These are phyloP conservation scores for Eurosta solidaginis DNA, from an alignment of 1,140 invertebrate genomes.

Conservation along the genomic window DNA sequence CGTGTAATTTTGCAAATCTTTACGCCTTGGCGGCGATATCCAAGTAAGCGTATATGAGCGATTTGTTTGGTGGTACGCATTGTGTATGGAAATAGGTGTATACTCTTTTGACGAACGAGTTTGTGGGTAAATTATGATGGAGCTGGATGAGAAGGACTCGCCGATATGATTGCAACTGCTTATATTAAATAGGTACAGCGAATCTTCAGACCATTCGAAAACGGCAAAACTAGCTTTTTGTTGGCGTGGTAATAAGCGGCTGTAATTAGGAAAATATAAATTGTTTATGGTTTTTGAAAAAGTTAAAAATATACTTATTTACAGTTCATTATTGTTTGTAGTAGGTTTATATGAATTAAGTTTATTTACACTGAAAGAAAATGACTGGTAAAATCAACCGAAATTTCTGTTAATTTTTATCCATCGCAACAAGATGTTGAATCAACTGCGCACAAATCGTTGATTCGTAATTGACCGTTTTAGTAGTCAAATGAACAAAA, in stretches of 20 bases:
- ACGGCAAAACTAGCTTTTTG: slow-evolving; percentile 13
- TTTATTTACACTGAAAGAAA: too few species aligned
- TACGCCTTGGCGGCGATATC: slow-evolving; percentile 39
- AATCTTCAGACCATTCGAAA: slow-evolving; percentile 23
- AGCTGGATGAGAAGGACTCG: not conserved
- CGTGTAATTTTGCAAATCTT: slow-evolving; percentile 44
- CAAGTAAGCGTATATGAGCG: slow-evolving; percentile 50
- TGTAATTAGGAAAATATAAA: slow-evolving; percentile 2
- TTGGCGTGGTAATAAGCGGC: not conserved
- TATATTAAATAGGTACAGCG: slow-evolving; percentile 29
- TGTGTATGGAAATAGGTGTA: slow-evolving; percentile 44
- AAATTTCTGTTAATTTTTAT: too few species aligned
- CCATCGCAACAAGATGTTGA: too few species aligned
- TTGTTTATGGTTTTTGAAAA: not conserved
- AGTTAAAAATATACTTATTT: not conserved
- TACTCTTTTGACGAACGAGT: not conserved
- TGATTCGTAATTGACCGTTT: too few species aligned
- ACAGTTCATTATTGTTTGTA: not conserved
- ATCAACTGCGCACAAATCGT: too few species aligned
- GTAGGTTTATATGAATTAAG: too few species aligned
- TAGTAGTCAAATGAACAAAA: too few species aligned
- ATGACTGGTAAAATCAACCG: too few species aligned
- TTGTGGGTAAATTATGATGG: slow-evolving; percentile 18
- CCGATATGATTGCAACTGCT: slow-evolving; percentile 34
- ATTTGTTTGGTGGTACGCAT: slow-evolving; percentile 48